Evolutionary conservation across 2,888 invertebrate species (phyloP), one percentile per base, ranked within the genome.

Genomic region (Agonopterix heracliana): DNA sequence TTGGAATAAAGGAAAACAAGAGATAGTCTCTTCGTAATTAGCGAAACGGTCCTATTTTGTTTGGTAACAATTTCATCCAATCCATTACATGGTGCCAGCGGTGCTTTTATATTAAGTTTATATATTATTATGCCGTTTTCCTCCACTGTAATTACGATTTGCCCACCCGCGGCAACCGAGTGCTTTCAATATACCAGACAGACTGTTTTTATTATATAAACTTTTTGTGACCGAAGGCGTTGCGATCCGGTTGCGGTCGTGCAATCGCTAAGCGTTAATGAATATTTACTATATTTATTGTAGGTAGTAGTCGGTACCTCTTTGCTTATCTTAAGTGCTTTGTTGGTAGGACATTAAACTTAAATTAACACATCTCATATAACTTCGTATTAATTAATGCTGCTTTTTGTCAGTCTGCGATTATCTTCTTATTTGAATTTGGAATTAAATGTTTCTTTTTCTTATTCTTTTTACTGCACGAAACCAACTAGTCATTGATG

Each of bases 231-330:
- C 57, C 56, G 49, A 57, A 57, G 59, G 58, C 63, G 48, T 49
- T 51, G 48, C 54, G 50, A 71, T 64, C 68, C 67, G 64, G 69
- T 67, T 64, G 61, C 59, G 59, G 55, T 56, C 57, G 57, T 60
- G 56, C 63, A 62, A 61, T 66, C 56, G 56, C 54, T 57, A 58
- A 61, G 59, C 62, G 59, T 54, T 72, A 76, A 78, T 78, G 71
- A 76, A 72, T 75, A 77, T 78, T 76, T 68, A 70, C 69, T 66
- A 62, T 67, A 66, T 64, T 64, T 65, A 63, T 42, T 47, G 2
- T n/a, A 26, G 11, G 40, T 44, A 17, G 59, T 59, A 46, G 62
- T 55, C 69, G 64, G 68, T 52, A 48, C 57, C 64, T 68, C 66
- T 61, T 57, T 54, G 46, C 45, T 56, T 50, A 55, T 61, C 54